phyloP scores from a whole-genome alignment of 1,140 invertebrate species.

The Zaprionus davidi region DNA sequence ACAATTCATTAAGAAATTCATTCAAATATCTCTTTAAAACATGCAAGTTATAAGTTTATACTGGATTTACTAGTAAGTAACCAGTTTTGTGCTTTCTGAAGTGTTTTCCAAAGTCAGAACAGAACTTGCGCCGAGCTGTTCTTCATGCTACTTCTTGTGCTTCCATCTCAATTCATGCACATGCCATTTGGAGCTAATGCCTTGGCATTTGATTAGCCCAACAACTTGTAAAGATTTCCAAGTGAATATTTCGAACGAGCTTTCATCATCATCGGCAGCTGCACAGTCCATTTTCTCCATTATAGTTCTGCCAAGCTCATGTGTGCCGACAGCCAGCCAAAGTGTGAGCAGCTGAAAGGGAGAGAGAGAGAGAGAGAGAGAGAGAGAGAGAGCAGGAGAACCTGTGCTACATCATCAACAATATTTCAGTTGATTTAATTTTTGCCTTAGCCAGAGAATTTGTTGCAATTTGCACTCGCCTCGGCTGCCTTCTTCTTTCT shows the following conservation, averaged over 20 bases:
- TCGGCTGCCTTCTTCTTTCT: not conserved
- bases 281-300: conserved; percentile 31
- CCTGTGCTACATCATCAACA: conserved; percentile 68
- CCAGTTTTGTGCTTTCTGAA: not conserved
- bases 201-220: conserved; percentile 46
- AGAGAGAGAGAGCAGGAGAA: not conserved
- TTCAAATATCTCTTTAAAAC: too few species aligned
- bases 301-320: conserved; percentile 31
- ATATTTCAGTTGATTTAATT: conserved; percentile 72
- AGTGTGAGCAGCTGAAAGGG: not conserved
- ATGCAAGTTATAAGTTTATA: too few species aligned
- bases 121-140: not conserved
- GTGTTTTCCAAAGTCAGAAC: not conserved
- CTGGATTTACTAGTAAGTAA: too few species aligned
- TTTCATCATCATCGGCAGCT: conserved; percentile 41
- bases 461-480: conserved; percentile 72
- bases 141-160: not conserved
- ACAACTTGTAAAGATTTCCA: conserved; percentile 7
- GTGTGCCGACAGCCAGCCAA: not conserved
- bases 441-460: conserved; percentile 56
- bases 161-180: conserved; percentile 8
- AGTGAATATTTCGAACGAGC: conserved; percentile 9
- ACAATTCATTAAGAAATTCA: too few species aligned
- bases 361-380: not conserved
- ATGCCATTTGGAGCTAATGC: conserved; percentile 17